Percentiles rank a stretch among this genome's conserved stretches.
Conservation (phyloP, 1,140 invertebrate genomes). For the Ips nitidus region DNA sequence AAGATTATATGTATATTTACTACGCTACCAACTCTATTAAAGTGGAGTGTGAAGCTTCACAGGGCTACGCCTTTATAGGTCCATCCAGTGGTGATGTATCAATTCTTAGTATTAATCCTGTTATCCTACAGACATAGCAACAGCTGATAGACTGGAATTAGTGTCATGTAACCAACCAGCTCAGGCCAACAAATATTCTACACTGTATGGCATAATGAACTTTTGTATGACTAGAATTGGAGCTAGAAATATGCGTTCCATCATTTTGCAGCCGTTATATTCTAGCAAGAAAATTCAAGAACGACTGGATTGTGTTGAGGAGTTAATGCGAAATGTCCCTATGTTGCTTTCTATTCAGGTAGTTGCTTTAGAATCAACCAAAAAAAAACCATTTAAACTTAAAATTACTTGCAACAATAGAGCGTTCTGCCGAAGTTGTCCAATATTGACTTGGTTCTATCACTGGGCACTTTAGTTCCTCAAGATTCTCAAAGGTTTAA, state of each 20-base stretch:
- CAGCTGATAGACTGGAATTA: constrained; percentile 72
- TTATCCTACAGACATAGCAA: constrained; percentile 63
- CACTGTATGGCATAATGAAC: constrained; percentile 75
- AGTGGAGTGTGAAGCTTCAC: constrained; percentile 78
- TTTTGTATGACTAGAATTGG: constrained; percentile 79
- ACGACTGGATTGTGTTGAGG: constrained; percentile 71
- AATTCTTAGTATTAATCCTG: too few species aligned
- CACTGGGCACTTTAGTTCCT: constrained; percentile 57
- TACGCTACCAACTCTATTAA: constrained; percentile 78
- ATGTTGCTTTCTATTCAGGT: constrained; percentile 56
- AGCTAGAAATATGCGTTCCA: constrained; percentile 71
- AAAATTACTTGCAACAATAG: constrained; percentile 27
- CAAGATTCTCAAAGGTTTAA: constrained; percentile 58
- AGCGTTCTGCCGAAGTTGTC: constrained; percentile 40
- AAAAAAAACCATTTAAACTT: constrained; percentile 1
- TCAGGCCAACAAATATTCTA: constrained; percentile 54
- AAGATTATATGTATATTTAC: constrained; percentile 74
- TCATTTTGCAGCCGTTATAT: constrained; percentile 79
- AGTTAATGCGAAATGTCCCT: constrained; percentile 67
- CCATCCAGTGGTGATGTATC: constrained; percentile 34
- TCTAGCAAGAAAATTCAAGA: constrained; percentile 65
- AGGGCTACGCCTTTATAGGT: constrained; percentile 86
- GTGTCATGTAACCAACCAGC: constrained; percentile 59
- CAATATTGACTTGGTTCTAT: constrained; percentile 57
- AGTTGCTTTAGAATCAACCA: neutral